Percentiles rank a stretch among this genome's conserved stretches.
These are phyloP conservation scores for Alethe castanea DNA, from an alignment of 2,113 vertebrate genomes.

Conservation along the genomic window DNA sequence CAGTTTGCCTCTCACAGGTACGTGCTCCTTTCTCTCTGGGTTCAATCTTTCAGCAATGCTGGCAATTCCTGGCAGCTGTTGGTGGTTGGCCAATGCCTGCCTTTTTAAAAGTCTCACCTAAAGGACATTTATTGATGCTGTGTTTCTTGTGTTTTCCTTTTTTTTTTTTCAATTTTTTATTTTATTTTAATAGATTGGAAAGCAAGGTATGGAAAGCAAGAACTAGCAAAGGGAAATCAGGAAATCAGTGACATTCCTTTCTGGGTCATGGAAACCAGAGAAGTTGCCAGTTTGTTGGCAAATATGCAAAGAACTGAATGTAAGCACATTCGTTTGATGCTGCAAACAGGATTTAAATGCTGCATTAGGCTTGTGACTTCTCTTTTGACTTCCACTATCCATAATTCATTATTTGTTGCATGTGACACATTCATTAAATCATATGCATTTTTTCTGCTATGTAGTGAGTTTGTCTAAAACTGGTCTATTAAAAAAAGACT, in stretches of 20 bases:
- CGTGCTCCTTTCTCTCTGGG: neutral
- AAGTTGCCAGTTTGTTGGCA: neutral
- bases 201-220: neutral
- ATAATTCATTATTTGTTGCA: conserved; percentile 24
- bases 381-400: neutral
- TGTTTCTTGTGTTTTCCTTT: neutral
- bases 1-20: neutral
- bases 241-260: neutral
- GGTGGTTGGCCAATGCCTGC: neutral
- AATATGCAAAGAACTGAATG: neutral
- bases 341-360: conserved; percentile 31
- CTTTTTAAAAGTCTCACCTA: neutral
- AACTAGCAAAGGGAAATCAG: neutral
- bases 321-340: neutral
- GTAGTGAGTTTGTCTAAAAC: neutral
- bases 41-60: neutral
- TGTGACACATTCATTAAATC: neutral
- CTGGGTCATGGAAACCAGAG: neutral
- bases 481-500: neutral
- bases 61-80: neutral
- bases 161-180: neutral
- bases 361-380: neutral
- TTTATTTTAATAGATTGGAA: neutral
- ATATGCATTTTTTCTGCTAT: neutral
- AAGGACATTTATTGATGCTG: neutral